phyloP scores from a whole-genome alignment of 2,797 vertebrate genomes.

The Siniperca scherzeri region DNA sequence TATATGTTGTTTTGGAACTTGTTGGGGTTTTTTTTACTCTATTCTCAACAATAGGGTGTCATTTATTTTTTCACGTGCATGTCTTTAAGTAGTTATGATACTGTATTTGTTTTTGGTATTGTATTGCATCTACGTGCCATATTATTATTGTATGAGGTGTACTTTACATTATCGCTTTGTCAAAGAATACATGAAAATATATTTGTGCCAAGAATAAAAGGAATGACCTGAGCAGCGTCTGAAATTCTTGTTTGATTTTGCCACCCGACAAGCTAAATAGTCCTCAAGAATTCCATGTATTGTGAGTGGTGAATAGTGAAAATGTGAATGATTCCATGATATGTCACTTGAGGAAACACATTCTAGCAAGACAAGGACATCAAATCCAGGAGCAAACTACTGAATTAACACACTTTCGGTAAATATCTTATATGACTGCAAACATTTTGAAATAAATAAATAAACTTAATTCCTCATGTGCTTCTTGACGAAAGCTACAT shows the following conservation, averaged over 20 bases:
- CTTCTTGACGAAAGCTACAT: slow-evolving; percentile 19
- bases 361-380: background rate
- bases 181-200: background rate
- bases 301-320: background rate
- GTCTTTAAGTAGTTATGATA: background rate
- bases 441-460: slow-evolving; percentile 1
- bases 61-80: background rate
- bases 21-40: background rate
- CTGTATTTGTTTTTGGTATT: background rate
- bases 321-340: slow-evolving; percentile 1
- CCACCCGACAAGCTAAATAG: too few relatives aligned
- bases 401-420: background rate
- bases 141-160: background rate
- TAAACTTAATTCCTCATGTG: slow-evolving; percentile 13
- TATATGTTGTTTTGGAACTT: background rate
- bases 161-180: background rate
- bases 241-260: too few relatives aligned
- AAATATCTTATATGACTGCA: background rate
- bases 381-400: background rate
- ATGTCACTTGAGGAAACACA: background rate
- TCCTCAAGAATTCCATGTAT: too few relatives aligned
- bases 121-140: background rate
- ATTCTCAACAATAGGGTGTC: background rate
- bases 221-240: too few relatives aligned
- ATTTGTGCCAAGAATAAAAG: background rate